Evolutionary conservation across 2,888 invertebrate species (phyloP).

Genomic region (Spilosoma lubricipeda): DNA sequence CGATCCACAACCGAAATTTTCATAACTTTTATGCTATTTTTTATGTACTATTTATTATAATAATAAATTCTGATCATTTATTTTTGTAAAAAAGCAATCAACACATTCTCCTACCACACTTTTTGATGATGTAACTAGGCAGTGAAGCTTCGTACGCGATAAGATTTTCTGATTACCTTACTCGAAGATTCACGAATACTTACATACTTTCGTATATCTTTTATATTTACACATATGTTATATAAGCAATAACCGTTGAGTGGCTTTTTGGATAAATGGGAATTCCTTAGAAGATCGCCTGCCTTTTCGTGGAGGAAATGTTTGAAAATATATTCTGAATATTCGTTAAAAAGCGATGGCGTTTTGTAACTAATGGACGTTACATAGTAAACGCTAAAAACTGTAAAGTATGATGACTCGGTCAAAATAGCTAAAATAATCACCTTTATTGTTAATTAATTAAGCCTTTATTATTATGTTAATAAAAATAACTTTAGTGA

Average conservation of each 20-base stretch:
- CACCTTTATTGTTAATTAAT: too few species aligned
- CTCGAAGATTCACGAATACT: slow-evolving; percentile 11
- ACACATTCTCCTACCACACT: slow-evolving; percentile 14
- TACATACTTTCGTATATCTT: slow-evolving; percentile 1
- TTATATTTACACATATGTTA: slow-evolving; percentile 13
- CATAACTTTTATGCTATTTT: too few species aligned
- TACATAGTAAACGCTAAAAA: neutral
- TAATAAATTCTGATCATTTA: neutral
- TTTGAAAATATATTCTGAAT: neutral
- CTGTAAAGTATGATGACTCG: neutral
- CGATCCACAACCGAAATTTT: too few species aligned
- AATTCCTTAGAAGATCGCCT: slow-evolving; percentile 10
- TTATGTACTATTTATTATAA: too few species aligned
- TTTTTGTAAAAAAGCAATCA: slow-evolving; percentile 16
- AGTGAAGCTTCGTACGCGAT: slow-evolving; percentile 21
- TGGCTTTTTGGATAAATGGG: slow-evolving; percentile 24
- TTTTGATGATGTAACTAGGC: slow-evolving; percentile 35
- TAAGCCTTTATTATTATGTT: too few species aligned
- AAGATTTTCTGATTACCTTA: slow-evolving; percentile 35
- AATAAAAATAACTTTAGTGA: too few species aligned
- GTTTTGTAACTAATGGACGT: neutral
- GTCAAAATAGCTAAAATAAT: neutral
- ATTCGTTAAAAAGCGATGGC: neutral
- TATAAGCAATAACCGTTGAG: slow-evolving; percentile 25
- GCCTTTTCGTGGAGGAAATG: slow-evolving; percentile 15